These are phyloP conservation scores for Daphoenositta chrysoptera DNA, from an alignment of 2,113 vertebrate genomes.

Conservation along the genomic window DNA sequence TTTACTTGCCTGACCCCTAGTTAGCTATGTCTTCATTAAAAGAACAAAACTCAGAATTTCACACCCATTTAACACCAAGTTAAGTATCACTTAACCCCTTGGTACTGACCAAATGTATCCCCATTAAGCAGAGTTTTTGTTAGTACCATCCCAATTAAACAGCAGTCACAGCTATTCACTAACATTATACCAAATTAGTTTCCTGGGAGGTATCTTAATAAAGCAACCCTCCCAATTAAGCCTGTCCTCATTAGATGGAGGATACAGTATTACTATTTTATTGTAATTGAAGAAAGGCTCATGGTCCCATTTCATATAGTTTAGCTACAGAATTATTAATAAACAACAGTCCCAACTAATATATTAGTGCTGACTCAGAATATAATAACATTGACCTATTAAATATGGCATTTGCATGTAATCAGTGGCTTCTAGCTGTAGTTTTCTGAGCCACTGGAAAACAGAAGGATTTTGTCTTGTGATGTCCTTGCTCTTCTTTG, in stretches of 20 bases:
- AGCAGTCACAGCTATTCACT: conserved; percentile 70
- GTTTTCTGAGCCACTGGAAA: conserved; percentile 4
- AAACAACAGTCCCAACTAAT: conserved; percentile 40
- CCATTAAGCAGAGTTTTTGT: conserved; percentile 61
- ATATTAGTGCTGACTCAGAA: conserved; percentile 62
- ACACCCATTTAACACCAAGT: conserved; percentile 56
- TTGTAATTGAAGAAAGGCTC: conserved; percentile 45
- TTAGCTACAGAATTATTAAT: conserved; percentile 25
- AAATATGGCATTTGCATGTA: conserved; percentile 38
- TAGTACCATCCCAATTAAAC: conserved; percentile 67
- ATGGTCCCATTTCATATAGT: conserved; percentile 29
- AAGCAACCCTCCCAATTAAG: conserved; percentile 71
- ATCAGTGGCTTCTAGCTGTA: conserved; percentile 17
- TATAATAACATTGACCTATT: conserved; percentile 54
- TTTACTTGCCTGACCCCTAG: conserved; percentile 37
- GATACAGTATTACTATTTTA: conserved; percentile 69
- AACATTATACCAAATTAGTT: conserved; percentile 68
- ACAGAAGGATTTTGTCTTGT: conserved; percentile 53
- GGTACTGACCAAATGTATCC: conserved; percentile 53
- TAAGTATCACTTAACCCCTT: conserved; percentile 62
- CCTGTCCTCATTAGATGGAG: conserved; percentile 69
- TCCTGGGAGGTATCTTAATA: conserved; percentile 74
- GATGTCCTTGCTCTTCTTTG: conserved; percentile 51
- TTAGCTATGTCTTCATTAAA: conserved; percentile 47
- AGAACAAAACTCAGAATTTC: conserved; percentile 52